Evolutionary conservation across 2,888 invertebrate genomes (phyloP).

Genomic region (Saturnia japonica): DNA sequence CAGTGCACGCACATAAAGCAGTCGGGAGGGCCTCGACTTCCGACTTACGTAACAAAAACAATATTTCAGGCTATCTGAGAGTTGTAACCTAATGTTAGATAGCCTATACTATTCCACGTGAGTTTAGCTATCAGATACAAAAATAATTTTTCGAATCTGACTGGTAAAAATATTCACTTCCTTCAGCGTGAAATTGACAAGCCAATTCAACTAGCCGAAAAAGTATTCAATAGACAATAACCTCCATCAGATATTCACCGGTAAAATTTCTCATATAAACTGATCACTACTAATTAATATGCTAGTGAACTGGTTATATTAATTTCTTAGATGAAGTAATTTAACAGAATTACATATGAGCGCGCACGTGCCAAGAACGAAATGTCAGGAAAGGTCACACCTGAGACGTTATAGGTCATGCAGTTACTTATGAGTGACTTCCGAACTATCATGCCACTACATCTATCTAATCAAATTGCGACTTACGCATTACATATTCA

Average conservation of each 20-base stretch:
- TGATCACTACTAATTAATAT: neutral
- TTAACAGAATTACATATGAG: neutral
- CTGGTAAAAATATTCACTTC: no score
- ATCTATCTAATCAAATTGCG: neutral
- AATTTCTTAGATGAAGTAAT: neutral
- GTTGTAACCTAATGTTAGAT: no score
- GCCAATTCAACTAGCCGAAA: neutral
- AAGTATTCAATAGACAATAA: neutral
- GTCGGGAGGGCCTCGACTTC: no score
- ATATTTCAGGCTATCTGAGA: no score
- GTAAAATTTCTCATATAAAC: neutral
- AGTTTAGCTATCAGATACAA: no score
- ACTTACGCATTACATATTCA: slow-evolving; percentile 3
- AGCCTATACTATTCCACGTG: no score
- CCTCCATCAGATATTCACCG: neutral
- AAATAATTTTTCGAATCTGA: no score
- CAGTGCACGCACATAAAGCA: no score
- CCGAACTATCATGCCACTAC: slow-evolving; percentile 4
- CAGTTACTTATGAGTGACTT: neutral
- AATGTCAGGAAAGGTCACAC: slow-evolving; percentile 2
- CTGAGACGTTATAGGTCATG: slow-evolving; percentile 4
- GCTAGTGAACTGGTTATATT: neutral
- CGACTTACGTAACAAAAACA: no score
- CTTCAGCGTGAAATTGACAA: neutral
- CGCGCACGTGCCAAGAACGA: neutral